Percentiles rank a stretch among this genome's conserved stretches.
Evolutionary conservation across 2,113 vertebrate genomes (phyloP).

Genomic region (Hippocampus abdominalis): DNA sequence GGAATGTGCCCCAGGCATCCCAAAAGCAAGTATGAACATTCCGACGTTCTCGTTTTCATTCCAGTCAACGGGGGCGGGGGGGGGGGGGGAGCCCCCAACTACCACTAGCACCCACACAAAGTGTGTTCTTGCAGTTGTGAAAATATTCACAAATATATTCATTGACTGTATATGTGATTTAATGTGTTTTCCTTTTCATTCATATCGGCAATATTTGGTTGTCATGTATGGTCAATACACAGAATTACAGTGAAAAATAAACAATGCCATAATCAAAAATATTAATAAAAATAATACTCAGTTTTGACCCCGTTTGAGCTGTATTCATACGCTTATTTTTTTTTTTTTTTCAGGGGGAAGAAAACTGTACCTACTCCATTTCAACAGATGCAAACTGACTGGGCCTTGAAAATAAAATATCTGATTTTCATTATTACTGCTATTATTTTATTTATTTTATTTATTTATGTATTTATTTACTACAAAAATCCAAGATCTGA

Average conservation of each 20-base stretch:
- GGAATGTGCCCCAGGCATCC: conserved; percentile 37
- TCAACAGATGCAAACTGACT: not conserved
- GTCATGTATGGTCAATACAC: too few species aligned
- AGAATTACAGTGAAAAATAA: not conserved
- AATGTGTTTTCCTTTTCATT: not conserved
- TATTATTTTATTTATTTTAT: too few species aligned
- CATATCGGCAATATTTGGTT: not conserved
- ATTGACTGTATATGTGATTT: not conserved
- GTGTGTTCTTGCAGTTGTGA: not conserved
- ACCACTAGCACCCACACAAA: not conserved
- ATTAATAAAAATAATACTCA: too few species aligned
- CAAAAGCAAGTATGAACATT: conserved; percentile 30
- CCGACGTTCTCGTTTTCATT: conserved; percentile 14
- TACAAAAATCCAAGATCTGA: too few species aligned
- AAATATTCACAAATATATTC: not conserved
- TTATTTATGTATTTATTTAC: too few species aligned
- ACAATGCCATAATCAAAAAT: not conserved
- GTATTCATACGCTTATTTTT: not conserved
- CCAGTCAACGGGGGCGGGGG: not conserved
- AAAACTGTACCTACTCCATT: not conserved
- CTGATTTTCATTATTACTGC: too few species aligned
- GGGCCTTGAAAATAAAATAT: not conserved
- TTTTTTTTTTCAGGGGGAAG: not conserved
- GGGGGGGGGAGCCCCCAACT: not conserved
- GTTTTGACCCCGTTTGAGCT: not conserved